A percentile compares a stretch with the other conserved stretches of the same genome.
Conservation (phyloP, 2,888 invertebrate genomes). For the Catocala nupta region DNA sequence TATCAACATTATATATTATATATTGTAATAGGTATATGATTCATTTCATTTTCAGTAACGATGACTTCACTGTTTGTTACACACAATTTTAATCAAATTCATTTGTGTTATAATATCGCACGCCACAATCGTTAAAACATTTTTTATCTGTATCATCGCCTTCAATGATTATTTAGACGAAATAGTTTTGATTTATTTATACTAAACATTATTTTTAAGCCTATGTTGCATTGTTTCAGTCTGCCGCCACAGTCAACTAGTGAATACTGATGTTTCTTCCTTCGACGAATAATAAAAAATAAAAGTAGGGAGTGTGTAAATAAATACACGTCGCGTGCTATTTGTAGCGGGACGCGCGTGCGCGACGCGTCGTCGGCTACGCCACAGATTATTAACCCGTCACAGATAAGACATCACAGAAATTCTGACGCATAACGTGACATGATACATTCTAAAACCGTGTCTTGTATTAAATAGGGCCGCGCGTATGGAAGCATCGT, state of each 20-base stretch:
- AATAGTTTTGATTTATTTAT: too few relatives aligned
- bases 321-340: conserved; percentile 75
- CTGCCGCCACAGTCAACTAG: neutral
- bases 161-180: too few relatives aligned
- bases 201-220: too few relatives aligned
- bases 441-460: conserved; percentile 18
- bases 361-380: conserved; percentile 48
- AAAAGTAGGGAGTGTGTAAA: conserved; percentile 73
- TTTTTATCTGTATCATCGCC: too few relatives aligned
- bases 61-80: conserved; percentile 39
- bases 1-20: conserved; percentile 30
- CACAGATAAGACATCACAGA: conserved; percentile 54
- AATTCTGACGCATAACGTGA: conserved; percentile 29
- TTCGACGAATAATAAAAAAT: conserved; percentile 49
- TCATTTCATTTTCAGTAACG: conserved; percentile 22
- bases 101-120: too few relatives aligned
- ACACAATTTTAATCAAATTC: neutral
- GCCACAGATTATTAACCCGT: conserved; percentile 45
- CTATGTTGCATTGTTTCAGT: too few relatives aligned
- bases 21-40: conserved; percentile 14
- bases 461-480: conserved; percentile 10
- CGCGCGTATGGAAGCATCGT: neutral
- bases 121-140: too few relatives aligned
- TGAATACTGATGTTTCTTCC: neutral
- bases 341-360: conserved; percentile 74